Percentiles rank a stretch among this genome's conserved stretches.
These are phyloP conservation scores for Polyommatus iphigenia DNA, from an alignment of 2,888 invertebrate species.

Conservation along the genomic window DNA sequence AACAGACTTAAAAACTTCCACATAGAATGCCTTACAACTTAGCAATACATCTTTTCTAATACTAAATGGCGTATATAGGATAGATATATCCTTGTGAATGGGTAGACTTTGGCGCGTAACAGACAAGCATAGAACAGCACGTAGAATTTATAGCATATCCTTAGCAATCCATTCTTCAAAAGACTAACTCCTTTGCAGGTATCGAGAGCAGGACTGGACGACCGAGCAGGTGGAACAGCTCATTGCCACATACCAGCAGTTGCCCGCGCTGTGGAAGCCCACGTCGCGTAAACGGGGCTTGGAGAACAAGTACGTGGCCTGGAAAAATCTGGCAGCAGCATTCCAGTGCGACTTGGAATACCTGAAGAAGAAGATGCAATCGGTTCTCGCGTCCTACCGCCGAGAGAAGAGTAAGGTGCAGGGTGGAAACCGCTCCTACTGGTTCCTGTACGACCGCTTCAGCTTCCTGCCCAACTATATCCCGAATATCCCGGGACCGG, in stretches of 20 bases:
- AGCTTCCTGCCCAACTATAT: slow-evolving; percentile 62
- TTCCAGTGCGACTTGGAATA: slow-evolving; percentile 64
- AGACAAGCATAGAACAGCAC: no score
- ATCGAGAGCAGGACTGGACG: slow-evolving; percentile 66
- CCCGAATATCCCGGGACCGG: slow-evolving; percentile 39
- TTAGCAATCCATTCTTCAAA: background rate
- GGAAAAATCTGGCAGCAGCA: slow-evolving; percentile 56
- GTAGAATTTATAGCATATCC: background rate
- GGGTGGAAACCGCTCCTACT: slow-evolving; percentile 55
- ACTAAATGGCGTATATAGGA: no score
- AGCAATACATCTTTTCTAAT: no score
- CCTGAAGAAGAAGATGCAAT: slow-evolving; percentile 66
- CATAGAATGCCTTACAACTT: no score
- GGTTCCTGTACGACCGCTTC: slow-evolving; percentile 65
- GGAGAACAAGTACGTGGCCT: slow-evolving; percentile 62
- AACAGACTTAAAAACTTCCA: no score
- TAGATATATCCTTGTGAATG: no score
- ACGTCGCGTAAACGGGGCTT: slow-evolving; percentile 53
- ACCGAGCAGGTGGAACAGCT: slow-evolving; percentile 55
- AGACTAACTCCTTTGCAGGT: background rate
- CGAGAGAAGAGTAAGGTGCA: slow-evolving; percentile 64
- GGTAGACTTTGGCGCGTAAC: no score
- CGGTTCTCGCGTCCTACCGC: slow-evolving; percentile 67
- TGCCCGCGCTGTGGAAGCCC: slow-evolving; percentile 61
- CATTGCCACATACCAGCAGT: slow-evolving; percentile 56